These are phyloP conservation scores for Eupithecia insigniata DNA, from an alignment of 2,888 invertebrate species.

Conservation along the genomic window DNA sequence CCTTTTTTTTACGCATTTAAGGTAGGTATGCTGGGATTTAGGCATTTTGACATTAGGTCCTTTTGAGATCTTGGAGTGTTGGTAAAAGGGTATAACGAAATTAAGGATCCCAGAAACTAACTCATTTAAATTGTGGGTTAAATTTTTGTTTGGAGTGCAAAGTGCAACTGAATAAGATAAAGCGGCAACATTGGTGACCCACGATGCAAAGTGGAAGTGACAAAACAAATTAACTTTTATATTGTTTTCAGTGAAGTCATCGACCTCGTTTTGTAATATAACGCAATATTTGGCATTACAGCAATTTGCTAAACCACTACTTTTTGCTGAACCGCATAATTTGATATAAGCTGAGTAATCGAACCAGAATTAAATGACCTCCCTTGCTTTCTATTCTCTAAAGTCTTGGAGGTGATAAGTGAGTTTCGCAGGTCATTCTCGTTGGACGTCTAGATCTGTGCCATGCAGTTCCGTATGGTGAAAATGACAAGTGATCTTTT, in stretches of 20 bases:
- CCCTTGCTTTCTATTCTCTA: constrained; percentile 18
- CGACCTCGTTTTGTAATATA: constrained; percentile 60
- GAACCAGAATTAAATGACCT: constrained; percentile 48
- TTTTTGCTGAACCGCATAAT: constrained; percentile 65
- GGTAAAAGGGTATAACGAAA: no score
- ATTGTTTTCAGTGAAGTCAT: constrained; percentile 58
- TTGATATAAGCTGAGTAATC: constrained; percentile 55
- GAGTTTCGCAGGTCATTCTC: constrained; percentile 23
- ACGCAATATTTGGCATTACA: constrained; percentile 58
- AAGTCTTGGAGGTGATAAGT: not conserved
- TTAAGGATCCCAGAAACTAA: no score
- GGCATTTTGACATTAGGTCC: no score
- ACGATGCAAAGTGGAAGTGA: constrained; percentile 39
- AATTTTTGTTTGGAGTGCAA: not conserved
- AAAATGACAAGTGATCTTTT: constrained; percentile 11
- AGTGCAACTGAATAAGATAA: not conserved
- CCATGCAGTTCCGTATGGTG: constrained; percentile 40
- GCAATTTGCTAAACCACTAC: constrained; percentile 54
- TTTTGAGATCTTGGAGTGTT: no score
- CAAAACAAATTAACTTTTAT: constrained; percentile 50
- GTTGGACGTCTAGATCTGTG: constrained; percentile 32
- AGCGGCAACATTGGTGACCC: not conserved
- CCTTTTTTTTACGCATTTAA: no score
- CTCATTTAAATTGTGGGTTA: not conserved
- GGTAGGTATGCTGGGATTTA: no score